phyloP scores from a whole-genome alignment of 1,140 invertebrate species.

The Temnothorax longispinosus region DNA sequence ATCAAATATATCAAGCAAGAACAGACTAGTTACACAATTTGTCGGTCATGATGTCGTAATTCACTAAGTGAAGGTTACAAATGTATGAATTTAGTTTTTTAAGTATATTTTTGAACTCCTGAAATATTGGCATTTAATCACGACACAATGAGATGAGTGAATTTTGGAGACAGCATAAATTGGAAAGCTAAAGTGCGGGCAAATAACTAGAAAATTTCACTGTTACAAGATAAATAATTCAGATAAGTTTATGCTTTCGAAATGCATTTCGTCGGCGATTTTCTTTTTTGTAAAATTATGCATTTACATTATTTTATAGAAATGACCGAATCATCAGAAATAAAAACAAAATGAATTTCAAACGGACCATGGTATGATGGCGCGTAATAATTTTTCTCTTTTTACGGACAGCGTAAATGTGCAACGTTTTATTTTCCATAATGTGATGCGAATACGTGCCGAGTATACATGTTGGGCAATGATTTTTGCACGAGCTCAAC shows the following conservation, averaged over 20 bases:
- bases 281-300: neutral
- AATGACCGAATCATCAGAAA: neutral
- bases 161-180: neutral
- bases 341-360: neutral
- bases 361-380: no score
- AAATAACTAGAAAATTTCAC: neutral
- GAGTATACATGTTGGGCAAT: neutral
- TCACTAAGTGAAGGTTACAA: neutral
- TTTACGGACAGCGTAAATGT: neutral
- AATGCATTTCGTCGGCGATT: neutral
- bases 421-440: slow-evolving; percentile 19
- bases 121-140: neutral
- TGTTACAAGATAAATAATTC: neutral
- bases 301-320: neutral
- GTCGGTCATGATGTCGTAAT: neutral
- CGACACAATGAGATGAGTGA: neutral
- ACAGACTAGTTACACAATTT: neutral
- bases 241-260: neutral
- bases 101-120: neutral
- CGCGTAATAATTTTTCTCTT: neutral
- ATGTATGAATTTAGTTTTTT: neutral
- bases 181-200: neutral
- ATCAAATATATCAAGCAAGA: neutral
- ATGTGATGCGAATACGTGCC: neutral
- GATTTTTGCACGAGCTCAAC: slow-evolving; percentile 43